Evolutionary conservation across 2,113 vertebrate species (phyloP).

Genomic region (Cavia porcellus): DNA sequence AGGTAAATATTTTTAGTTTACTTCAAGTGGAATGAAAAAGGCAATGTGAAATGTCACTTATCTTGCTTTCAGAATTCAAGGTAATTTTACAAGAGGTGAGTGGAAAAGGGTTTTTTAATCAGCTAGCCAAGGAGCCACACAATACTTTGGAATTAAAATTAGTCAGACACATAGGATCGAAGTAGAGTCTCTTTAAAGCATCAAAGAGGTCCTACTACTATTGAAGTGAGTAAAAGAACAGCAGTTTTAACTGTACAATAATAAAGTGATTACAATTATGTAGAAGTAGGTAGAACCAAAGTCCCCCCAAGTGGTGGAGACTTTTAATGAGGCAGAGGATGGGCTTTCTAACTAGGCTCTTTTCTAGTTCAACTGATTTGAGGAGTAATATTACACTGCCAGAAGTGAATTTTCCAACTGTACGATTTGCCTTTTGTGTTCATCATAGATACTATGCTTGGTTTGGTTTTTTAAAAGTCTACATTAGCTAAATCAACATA

Average conservation of each 20-base stretch:
- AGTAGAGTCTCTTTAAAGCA: slow-evolving; percentile 53
- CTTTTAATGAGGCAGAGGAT: slow-evolving; percentile 64
- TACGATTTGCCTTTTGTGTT: slow-evolving; percentile 80
- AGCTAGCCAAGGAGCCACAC: slow-evolving; percentile 57
- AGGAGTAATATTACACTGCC: slow-evolving; percentile 28
- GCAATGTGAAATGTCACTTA: slow-evolving; percentile 51
- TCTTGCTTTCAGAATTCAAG: slow-evolving; percentile 49
- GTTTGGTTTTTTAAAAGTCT: slow-evolving; percentile 53
- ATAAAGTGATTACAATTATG: slow-evolving; percentile 61
- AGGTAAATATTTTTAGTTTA: slow-evolving; percentile 36
- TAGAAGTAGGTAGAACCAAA: slow-evolving; percentile 67
- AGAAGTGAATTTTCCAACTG: slow-evolving; percentile 72
- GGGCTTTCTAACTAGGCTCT: slow-evolving; percentile 48
- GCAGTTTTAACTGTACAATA: slow-evolving; percentile 54
- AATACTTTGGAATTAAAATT: slow-evolving; percentile 69
- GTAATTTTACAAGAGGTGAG: slow-evolving; percentile 64
- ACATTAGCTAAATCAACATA: slow-evolving; percentile 36
- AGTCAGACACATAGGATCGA: neutral
- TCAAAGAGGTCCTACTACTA: slow-evolving; percentile 53
- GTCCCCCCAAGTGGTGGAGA: slow-evolving; percentile 58
- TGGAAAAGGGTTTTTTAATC: slow-evolving; percentile 50
- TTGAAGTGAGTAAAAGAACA: slow-evolving; percentile 52
- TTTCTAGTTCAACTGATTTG: slow-evolving; percentile 74
- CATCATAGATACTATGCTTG: neutral
- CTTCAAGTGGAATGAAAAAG: slow-evolving; percentile 51